A percentile compares a stretch with the other conserved stretches of the same genome.
Conservation (phyloP, 2,888 invertebrate species). For the Taenaris catops region DNA sequence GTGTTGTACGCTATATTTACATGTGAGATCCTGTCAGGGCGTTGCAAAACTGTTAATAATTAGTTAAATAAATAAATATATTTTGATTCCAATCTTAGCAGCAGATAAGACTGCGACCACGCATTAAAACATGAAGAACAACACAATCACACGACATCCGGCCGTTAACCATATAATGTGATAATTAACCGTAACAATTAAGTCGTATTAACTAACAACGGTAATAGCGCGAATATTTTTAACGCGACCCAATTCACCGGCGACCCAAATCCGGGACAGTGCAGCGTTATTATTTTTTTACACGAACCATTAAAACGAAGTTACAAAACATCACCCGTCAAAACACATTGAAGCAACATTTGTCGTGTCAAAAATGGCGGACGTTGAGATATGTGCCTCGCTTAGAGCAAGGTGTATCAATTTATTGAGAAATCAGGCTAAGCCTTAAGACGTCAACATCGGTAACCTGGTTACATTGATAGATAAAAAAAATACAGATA, state of each 20-base stretch:
- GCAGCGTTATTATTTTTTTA: conserved; percentile 47
- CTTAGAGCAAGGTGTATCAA: conserved; percentile 41
- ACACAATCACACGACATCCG: too few relatives aligned
- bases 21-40: too few relatives aligned
- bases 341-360: conserved; percentile 47
- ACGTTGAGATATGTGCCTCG: conserved; percentile 45
- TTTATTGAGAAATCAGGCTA: conserved; percentile 28
- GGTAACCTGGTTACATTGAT: conserved; percentile 20
- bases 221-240: conserved; percentile 60
- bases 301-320: conserved; percentile 39
- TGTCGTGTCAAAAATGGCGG: conserved; percentile 44
- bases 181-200: conserved; percentile 57
- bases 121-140: too few relatives aligned
- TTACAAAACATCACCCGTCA: conserved; percentile 65
- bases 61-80: too few relatives aligned
- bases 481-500: conserved; percentile 7
- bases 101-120: too few relatives aligned
- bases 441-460: conserved; percentile 25
- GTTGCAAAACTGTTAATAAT: too few relatives aligned
- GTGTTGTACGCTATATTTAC: too few relatives aligned
- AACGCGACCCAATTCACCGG: conserved; percentile 59
- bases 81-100: too few relatives aligned
- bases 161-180: conserved; percentile 30
- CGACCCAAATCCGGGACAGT: conserved; percentile 69
- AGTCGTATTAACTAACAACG: conserved; percentile 64